Percentiles rank a stretch among this genome's conserved stretches.
These are phyloP conservation scores for Parasteatoda lunata DNA, from an alignment of 2,888 invertebrate genomes.

Conservation along the genomic window DNA sequence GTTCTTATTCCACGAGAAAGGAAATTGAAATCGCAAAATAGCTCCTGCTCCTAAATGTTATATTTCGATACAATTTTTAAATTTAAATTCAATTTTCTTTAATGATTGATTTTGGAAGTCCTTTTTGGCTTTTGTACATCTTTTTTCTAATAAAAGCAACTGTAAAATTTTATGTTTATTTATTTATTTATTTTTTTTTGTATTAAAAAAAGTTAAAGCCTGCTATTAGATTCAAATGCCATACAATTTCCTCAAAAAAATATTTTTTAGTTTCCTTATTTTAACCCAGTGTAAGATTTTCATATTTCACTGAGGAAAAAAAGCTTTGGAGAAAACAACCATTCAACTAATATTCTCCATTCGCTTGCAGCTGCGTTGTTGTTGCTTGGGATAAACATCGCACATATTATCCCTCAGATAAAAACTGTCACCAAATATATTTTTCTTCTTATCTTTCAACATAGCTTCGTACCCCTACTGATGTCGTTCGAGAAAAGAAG, in stretches of 20 bases:
- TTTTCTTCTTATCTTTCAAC: background rate
- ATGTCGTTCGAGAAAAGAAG: background rate
- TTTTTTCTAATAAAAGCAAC: no score
- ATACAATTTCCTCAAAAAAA: background rate
- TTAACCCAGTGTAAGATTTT: background rate
- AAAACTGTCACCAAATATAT: background rate
- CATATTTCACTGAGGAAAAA: background rate
- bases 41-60: no score
- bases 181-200: background rate
- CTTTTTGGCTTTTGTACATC: no score
- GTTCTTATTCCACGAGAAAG: no score
- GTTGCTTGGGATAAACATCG: background rate
- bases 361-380: background rate
- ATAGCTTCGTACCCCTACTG: background rate
- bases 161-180: no score
- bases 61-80: no score
- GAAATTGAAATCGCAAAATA: no score
- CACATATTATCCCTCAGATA: background rate
- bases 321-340: background rate
- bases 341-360: background rate
- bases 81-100: no score
- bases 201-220: background rate
- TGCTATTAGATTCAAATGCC: background rate
- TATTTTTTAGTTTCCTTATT: background rate
- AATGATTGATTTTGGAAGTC: no score